phyloP scores from a whole-genome alignment of 2,113 vertebrate genomes.

The Electrona antarctica region DNA sequence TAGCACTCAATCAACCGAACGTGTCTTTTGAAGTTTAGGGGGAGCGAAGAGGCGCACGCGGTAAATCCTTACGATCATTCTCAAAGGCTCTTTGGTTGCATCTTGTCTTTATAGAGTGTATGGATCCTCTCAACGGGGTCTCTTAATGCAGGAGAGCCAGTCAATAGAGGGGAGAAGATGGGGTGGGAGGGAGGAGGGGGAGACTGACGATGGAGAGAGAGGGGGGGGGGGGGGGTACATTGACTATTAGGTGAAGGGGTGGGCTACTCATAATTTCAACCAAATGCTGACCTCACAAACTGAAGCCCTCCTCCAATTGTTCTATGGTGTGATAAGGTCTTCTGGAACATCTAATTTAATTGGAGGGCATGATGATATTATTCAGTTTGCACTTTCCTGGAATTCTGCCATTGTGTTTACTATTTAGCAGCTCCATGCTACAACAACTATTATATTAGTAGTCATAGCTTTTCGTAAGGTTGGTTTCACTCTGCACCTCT shows the following conservation, averaged over 20 bases:
- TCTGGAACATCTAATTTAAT: slow-evolving; percentile 2
- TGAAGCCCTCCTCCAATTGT: slow-evolving; percentile 56
- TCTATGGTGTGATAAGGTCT: slow-evolving; percentile 25
- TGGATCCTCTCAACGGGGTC: slow-evolving; percentile 81
- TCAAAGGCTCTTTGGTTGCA: slow-evolving; percentile 76
- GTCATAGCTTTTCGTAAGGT: too few species aligned
- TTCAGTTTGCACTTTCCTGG: background rate
- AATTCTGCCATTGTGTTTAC: background rate
- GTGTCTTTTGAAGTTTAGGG: slow-evolving; percentile 64
- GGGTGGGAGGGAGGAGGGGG: slow-evolving; percentile 24
- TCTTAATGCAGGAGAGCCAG: slow-evolving; percentile 77
- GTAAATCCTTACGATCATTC: slow-evolving; percentile 77
- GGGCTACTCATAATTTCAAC: slow-evolving; percentile 74
- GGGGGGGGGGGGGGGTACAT: slow-evolving; percentile 35
- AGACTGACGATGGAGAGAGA: slow-evolving; percentile 19
- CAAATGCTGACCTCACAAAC: slow-evolving; percentile 69
- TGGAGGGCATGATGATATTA: background rate
- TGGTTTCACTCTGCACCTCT: background rate
- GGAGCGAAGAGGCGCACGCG: slow-evolving; percentile 59
- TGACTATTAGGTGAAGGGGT: slow-evolving; percentile 67
- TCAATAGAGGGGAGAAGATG: slow-evolving; percentile 59
- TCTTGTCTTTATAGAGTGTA: slow-evolving; percentile 82
- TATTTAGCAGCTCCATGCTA: background rate
- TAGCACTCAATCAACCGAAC: slow-evolving; percentile 36
- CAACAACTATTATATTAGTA: too few species aligned